Percentiles rank a stretch among this genome's conserved stretches.
phyloP scores from a whole-genome alignment of 2,113 vertebrate genomes.

The Erythrocercus mccallii region DNA sequence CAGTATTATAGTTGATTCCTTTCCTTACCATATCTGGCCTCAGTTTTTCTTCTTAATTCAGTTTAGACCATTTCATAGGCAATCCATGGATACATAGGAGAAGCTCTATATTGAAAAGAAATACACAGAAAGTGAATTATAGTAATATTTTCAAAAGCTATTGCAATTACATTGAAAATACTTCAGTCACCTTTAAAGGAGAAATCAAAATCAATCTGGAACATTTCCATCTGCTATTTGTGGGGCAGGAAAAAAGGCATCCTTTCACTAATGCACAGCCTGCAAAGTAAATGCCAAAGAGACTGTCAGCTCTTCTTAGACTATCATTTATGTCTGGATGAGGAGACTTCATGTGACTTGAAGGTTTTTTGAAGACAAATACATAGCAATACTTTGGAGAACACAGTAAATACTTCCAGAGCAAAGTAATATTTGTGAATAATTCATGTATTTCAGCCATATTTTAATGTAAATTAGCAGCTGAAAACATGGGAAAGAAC shows the following conservation, averaged over 20 bases:
- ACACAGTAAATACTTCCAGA: background rate
- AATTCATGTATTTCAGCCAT: background rate
- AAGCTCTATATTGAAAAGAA: background rate
- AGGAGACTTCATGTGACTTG: background rate
- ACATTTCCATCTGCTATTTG: background rate
- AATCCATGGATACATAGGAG: background rate
- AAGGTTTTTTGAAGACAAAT: background rate
- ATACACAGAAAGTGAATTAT: background rate
- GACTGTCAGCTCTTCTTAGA: background rate
- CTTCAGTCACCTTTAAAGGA: background rate
- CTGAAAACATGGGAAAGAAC: background rate
- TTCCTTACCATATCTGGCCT: background rate
- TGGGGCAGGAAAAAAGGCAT: background rate
- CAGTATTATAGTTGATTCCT: background rate
- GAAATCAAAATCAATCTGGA: background rate
- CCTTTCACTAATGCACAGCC: background rate
- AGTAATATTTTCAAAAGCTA: background rate
- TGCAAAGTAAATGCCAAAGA: background rate
- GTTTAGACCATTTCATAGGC: background rate
- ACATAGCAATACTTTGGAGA: background rate
- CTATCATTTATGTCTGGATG: background rate
- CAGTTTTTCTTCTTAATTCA: background rate
- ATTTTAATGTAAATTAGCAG: constrained; percentile 32
- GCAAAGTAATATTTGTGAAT: background rate
- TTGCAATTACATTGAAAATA: background rate